Evolutionary conservation across 2,113 vertebrate genomes (phyloP).

Genomic region (Oenanthe melanoleuca): DNA sequence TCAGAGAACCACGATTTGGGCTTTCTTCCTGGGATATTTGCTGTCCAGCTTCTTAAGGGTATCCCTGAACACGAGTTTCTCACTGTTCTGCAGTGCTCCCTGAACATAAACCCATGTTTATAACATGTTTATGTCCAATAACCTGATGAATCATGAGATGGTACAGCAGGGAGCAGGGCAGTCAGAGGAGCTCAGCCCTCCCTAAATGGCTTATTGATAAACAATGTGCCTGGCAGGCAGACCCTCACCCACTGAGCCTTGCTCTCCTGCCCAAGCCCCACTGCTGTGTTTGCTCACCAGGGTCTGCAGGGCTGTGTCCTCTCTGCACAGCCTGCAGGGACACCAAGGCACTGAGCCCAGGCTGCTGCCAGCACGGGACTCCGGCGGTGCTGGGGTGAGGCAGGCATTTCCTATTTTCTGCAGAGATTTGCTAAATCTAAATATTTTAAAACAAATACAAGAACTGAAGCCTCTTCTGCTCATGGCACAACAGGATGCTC

Average conservation of each 20-base stretch:
- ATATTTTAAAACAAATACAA: conserved; percentile 2
- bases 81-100: background rate
- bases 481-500: background rate
- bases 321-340: background rate
- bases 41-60: background rate
- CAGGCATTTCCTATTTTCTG: background rate
- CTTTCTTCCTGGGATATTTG: background rate
- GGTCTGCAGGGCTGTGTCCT: background rate
- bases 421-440: background rate
- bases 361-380: background rate
- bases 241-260: background rate
- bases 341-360: background rate
- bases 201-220: background rate
- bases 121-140: background rate
- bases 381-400: background rate
- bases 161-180: rapidly evolving
- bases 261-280: background rate
- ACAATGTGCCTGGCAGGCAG: background rate
- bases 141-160: background rate
- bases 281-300: background rate
- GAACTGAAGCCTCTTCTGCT: background rate
- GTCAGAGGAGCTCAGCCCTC: background rate
- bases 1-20: background rate
- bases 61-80: background rate
- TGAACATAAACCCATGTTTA: background rate